Evolutionary conservation across 2,797 vertebrate genomes (phyloP), one percentile per base, ranked within the genome.

Genomic region (Sebastes vulpes): DNA sequence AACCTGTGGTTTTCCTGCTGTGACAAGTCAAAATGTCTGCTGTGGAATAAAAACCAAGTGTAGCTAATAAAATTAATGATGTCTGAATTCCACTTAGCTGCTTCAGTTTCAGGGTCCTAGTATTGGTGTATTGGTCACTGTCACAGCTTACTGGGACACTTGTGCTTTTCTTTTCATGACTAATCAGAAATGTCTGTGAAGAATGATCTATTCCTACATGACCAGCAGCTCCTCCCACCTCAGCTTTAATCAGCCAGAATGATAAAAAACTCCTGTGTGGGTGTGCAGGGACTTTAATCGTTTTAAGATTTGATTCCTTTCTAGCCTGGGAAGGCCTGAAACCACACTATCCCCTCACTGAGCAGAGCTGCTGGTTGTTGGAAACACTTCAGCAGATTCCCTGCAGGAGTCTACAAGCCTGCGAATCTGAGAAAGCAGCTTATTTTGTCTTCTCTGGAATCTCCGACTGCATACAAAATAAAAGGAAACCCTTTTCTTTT

Each of bases 241-340:
- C 32, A 50, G 59, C 20, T 54, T 32, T 71, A 50, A 28, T 66
- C 71, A 57, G 35, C 11, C 23, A 31, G 67, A 71, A 32, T 38
- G 26, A 64, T 12, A 57, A n/a, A 61, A 53, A 52, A 50, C 48
- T 66, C 38, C 21, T 63, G 52, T 38, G 70, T 67, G 25, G 11
- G 29, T 32, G 59, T 32, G 20, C 5, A 9, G 31, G 7, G 21
- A 26, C 65, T 50, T 65, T 25, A 80, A 64, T 54, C 9, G 16
- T 53, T 76, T 76, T 59, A 53, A 21, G 57, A 63, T 83, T 57
- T 57, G 35, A 72, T 68, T 68, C 2, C 21, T n/a, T 14, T 26
- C 20, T 2, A 38, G 11, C 35, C 35, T 74, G 53, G 21, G 28
- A 77, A 70, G 60, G 6, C 32, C 28, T 59, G 5, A 20, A 6